Base-by-base conservation (phyloP, 2,888 invertebrate genomes). In the Pimpla rufipes region DNA sequence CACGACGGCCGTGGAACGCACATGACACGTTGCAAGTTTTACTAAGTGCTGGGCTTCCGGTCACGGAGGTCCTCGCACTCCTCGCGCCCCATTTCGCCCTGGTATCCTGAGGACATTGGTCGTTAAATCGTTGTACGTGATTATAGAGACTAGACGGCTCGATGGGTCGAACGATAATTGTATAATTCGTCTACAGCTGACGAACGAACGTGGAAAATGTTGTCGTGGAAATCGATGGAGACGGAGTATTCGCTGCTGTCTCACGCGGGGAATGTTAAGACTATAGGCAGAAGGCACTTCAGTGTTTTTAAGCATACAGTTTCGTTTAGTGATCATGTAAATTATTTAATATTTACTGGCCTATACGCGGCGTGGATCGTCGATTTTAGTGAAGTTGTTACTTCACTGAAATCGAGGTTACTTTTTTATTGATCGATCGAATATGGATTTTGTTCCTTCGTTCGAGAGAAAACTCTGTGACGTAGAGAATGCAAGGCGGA, bases 41-140 rank as follows among this genome's bases (percentile, higher is more conserved):
- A 21, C 66, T 71, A 81, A 81, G 81, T 66, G 71, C 59, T 50
- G 29, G 57, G 45, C 67, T 73, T 81, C 81, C 81, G 81, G 81
- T 81, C 81, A 81, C 81, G 81, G 71, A 81, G 77, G 75, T 77
- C 57, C 64, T 77, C 81, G 77, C n/a, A n/a, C n/a, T n/a, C n/a
- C 81, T 77, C 52, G 67, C 40, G 55, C 40, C 21, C 42, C 45
- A 57, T 50, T 42, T 23, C 21, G n/a, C 2, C n/a, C 5, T 2
- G 16, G 35, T 59, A 7, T 35, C 29, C 35, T 2, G 5, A 16
- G 1, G 57, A 35, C 8, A 59, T 59, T 59, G 8, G n/a, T 59
- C n/a, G 29, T 57, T 29, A 8, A 59, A 16, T 29, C 13, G 35
- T 16, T 35, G 3, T 16, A 18, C 7, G 18, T n/a, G 35, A 35